These are phyloP conservation scores for Dromococcyx pavoninus DNA, from an alignment of 2,797 vertebrate species.

Conservation along the genomic window DNA sequence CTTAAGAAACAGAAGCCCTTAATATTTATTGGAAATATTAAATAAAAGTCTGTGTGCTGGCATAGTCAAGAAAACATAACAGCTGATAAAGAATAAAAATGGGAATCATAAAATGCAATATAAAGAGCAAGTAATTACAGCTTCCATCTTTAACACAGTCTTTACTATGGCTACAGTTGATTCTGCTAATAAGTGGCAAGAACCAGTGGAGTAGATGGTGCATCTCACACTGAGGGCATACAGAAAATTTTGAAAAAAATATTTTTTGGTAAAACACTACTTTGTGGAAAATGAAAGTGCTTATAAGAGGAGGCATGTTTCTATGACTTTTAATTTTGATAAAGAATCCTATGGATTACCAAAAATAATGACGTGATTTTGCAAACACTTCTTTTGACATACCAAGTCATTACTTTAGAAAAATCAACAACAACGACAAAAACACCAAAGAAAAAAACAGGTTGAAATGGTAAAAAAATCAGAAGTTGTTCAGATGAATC, in stretches of 20 bases:
- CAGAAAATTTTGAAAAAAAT: neutral
- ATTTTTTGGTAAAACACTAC: neutral
- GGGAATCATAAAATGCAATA: neutral
- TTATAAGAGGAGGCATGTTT: neutral
- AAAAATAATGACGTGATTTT: neutral
- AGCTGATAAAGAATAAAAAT: constrained; percentile 9
- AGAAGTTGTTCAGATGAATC: neutral
- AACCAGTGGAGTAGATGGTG: neutral
- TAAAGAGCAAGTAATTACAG: neutral
- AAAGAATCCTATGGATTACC: neutral
- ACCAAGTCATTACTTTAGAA: neutral
- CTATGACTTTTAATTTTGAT: neutral
- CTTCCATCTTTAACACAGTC: neutral
- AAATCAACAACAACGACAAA: too few relatives aligned
- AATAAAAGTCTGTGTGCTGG: neutral
- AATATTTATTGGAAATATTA: neutral
- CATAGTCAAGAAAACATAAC: neutral
- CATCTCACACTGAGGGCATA: neutral
- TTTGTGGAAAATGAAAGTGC: neutral
- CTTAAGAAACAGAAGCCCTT: neutral
- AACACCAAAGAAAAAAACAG: neutral
- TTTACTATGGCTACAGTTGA: neutral
- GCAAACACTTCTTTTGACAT: neutral
- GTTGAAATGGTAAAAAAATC: neutral
- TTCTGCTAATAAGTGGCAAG: neutral